phyloP scores from a whole-genome alignment of 2,888 invertebrate genomes.

The Rugalucina vietnamica region DNA sequence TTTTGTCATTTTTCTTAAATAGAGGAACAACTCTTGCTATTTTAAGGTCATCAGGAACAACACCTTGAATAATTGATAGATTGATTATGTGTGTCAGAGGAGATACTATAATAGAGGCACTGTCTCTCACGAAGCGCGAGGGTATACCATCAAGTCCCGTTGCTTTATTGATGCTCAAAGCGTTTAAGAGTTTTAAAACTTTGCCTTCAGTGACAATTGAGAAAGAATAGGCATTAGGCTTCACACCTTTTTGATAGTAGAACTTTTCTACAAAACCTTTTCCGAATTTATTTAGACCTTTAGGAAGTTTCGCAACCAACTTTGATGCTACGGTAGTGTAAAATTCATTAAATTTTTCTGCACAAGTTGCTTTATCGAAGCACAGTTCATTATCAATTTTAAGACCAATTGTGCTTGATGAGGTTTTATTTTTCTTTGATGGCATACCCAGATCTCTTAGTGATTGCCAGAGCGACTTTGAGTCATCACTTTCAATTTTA shows the following conservation, averaged over 20 bases:
- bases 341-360: slow-evolving; percentile 10
- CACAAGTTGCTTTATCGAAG: slow-evolving; percentile 16
- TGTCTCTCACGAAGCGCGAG: slow-evolving; percentile 3
- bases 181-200: neutral
- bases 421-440: neutral
- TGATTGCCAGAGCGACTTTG: neutral
- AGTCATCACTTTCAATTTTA: neutral
- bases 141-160: slow-evolving; percentile 22
- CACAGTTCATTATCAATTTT: slow-evolving; percentile 16
- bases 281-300: slow-evolving; percentile 2
- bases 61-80: neutral
- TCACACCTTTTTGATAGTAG: slow-evolving; percentile 5
- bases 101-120: neutral
- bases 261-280: neutral
- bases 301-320: slow-evolving; percentile 21
- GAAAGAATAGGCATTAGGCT: neutral
- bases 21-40: slow-evolving; percentile 20
- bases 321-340: slow-evolving; percentile 18
- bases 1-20: slow-evolving; percentile 19
- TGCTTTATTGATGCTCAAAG: slow-evolving; percentile 15
- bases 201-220: slow-evolving; percentile 14
- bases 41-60: slow-evolving; percentile 1
- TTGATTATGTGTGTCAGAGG: neutral
- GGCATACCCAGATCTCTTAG: slow-evolving; percentile 1
- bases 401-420: neutral